These are phyloP conservation scores for Panopea generosa DNA, from an alignment of 2,888 invertebrate genomes.

Conservation along the genomic window DNA sequence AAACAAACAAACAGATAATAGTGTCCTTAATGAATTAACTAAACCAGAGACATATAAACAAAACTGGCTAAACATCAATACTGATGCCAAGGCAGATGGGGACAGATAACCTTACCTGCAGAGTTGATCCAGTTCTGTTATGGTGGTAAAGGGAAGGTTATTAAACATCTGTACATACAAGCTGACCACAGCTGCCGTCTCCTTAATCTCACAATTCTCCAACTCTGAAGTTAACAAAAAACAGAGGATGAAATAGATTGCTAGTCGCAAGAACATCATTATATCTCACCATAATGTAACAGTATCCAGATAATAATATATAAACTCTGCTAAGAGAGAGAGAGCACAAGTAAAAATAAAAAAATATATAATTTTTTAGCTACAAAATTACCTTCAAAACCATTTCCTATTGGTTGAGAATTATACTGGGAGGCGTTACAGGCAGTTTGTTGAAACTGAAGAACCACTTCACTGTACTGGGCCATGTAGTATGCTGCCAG, in stretches of 20 bases:
- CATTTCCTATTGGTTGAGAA: not conserved
- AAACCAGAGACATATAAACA: too few relatives aligned
- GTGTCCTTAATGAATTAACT: too few relatives aligned
- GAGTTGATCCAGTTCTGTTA: conserved; percentile 21
- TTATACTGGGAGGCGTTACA: conserved; percentile 8
- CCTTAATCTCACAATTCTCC: conserved; percentile 15
- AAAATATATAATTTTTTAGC: too few relatives aligned
- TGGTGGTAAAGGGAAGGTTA: conserved; percentile 30
- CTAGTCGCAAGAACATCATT: too few relatives aligned
- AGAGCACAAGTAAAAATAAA: too few relatives aligned
- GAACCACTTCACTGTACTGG: conserved; percentile 5
- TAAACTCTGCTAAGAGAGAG: too few relatives aligned
- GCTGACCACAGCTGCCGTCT: conserved; percentile 20
- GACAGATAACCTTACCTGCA: conserved; percentile 44
- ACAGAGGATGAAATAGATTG: too few relatives aligned
- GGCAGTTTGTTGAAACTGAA: conserved; percentile 9
- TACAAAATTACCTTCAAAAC: conserved; percentile 14
- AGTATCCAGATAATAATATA: too few relatives aligned
- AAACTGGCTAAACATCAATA: too few relatives aligned
- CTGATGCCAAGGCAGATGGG: too few relatives aligned
- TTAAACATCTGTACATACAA: conserved; percentile 21
- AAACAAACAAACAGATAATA: too few relatives aligned
- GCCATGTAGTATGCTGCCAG: conserved; percentile 30
- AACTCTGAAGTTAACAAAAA: conserved; percentile 20
- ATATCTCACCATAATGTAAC: too few relatives aligned